A percentile compares a stretch with the other conserved stretches of the same genome.
Evolutionary conservation across 64 coral and sea anemone genomes (phyloP).

Genomic region (Pocillopora damicornis): DNA sequence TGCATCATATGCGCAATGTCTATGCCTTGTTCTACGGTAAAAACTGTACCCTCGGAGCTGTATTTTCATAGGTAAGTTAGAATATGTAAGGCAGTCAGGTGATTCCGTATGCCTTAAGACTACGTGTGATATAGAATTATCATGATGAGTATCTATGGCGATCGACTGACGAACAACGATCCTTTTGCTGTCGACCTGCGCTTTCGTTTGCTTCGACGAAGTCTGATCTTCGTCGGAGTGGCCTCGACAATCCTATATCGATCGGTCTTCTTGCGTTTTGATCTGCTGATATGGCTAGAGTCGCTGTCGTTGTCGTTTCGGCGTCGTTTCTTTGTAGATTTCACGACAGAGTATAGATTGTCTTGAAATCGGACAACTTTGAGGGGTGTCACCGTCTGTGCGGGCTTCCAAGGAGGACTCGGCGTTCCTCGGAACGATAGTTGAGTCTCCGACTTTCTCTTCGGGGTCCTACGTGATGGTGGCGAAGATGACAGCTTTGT

Average conservation of each 20-base stretch:
- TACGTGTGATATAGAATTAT: neutral
- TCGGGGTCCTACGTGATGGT: neutral
- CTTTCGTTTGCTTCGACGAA: conserved; percentile 13
- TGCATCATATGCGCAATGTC: neutral
- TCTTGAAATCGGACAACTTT: conserved; percentile 35
- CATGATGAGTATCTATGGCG: neutral
- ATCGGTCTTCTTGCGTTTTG: conserved; percentile 30
- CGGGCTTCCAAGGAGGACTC: neutral
- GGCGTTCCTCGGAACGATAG: neutral
- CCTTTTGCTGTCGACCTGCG: neutral
- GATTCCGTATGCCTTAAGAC: neutral
- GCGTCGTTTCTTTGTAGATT: conserved; percentile 21
- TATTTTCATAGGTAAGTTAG: no score
- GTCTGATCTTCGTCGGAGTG: conserved; percentile 31
- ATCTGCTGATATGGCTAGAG: neutral
- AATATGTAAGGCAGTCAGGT: neutral
- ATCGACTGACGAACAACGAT: neutral
- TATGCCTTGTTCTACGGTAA: no score
- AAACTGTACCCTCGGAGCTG: no score
- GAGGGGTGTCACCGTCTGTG: conserved; percentile 19
- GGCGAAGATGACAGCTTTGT: neutral
- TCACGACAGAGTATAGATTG: conserved; percentile 13
- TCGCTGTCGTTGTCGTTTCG: neutral
- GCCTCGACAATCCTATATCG: conserved; percentile 33
- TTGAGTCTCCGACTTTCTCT: neutral